Evolutionary conservation across 2,113 vertebrate species (phyloP).

Genomic region (Poeciliopsis retropinna): DNA sequence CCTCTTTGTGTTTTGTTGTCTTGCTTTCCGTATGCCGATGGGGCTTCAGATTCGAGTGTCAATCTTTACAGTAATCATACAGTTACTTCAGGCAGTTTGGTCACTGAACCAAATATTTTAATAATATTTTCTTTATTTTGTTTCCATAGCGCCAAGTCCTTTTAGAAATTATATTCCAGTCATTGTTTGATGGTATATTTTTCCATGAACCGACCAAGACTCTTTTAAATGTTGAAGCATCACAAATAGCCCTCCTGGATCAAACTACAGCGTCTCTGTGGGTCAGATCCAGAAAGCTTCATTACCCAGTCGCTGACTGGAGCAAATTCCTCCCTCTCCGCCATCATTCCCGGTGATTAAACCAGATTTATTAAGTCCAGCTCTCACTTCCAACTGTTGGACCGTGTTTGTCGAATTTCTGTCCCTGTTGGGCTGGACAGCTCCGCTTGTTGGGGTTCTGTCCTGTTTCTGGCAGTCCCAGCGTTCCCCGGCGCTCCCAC

Average conservation of each 20-base stretch:
- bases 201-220: no score
- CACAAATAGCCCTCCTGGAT: not conserved
- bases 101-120: not conserved
- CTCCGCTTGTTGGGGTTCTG: not conserved
- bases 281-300: not conserved
- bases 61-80: no score
- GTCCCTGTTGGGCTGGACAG: not conserved
- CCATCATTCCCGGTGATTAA: not conserved
- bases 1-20: no score
- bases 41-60: no score
- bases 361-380: not conserved
- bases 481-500: not conserved
- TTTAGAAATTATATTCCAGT: no score
- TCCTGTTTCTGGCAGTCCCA: constrained; percentile 31
- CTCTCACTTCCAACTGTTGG: not conserved
- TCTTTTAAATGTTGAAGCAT: no score
- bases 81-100: not conserved
- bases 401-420: not conserved
- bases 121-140: not conserved
- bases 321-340: not conserved
- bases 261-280: not conserved
- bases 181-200: not conserved
- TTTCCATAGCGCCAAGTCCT: not conserved
- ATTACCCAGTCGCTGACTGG: not conserved
- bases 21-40: no score